These are phyloP conservation scores for Drosophila formosana DNA, from an alignment of 2,888 invertebrate genomes.

Conservation along the genomic window DNA sequence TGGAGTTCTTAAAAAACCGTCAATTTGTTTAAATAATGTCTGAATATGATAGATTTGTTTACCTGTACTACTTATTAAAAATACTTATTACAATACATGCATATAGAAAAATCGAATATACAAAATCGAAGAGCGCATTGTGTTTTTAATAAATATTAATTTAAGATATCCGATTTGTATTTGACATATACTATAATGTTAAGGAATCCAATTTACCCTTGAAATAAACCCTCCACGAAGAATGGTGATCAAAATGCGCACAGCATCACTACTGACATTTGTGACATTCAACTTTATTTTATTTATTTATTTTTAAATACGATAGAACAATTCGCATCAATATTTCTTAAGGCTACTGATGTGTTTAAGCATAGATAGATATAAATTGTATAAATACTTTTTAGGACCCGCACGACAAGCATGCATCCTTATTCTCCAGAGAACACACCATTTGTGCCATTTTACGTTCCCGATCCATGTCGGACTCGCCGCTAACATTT, in stretches of 20 bases:
- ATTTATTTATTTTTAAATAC: slow-evolving; percentile 17
- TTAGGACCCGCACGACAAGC: slow-evolving; percentile 94
- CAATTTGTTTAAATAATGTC: slow-evolving; percentile 79
- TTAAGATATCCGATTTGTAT: slow-evolving; percentile 2
- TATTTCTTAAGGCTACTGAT: slow-evolving; percentile 2
- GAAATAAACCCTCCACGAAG: background rate
- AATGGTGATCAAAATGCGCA: slow-evolving; percentile 5
- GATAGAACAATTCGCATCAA: slow-evolving; percentile 3
- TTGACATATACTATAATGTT: background rate
- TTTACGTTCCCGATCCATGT: slow-evolving; percentile 85
- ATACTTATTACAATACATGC: slow-evolving; percentile 71
- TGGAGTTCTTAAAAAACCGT: slow-evolving; percentile 83
- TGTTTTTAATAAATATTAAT: slow-evolving; percentile 26
- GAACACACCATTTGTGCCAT: slow-evolving; percentile 94
- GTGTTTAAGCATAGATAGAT: slow-evolving; percentile 1
- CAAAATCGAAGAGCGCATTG: slow-evolving; percentile 34
- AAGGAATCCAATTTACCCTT: background rate
- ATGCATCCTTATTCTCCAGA: slow-evolving; percentile 94
- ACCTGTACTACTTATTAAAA: slow-evolving; percentile 71
- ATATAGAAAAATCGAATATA: slow-evolving; percentile 75
- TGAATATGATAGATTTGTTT: slow-evolving; percentile 76
- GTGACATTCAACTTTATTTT: slow-evolving; percentile 13
- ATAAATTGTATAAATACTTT: slow-evolving; percentile 7
- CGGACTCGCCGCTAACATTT: slow-evolving; percentile 7
- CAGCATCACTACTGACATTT: slow-evolving; percentile 11